Evolutionary conservation across 2,797 vertebrate species (phyloP), one percentile per base, ranked within the genome.

Genomic region (Parotocinclus haroldoi): DNA sequence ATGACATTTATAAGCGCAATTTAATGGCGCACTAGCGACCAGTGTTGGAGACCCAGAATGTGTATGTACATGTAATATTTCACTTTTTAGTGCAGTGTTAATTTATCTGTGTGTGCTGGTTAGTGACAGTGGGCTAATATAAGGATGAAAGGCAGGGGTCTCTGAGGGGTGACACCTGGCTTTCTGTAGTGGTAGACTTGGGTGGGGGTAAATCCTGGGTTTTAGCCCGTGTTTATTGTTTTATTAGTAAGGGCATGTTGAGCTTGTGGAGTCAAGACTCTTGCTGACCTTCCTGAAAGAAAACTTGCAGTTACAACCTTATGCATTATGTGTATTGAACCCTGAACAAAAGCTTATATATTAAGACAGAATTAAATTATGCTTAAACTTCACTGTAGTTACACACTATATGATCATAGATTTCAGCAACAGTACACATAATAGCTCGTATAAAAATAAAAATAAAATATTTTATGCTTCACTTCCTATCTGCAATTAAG

Each of bases 171-270:
- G 66, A 78, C 73, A 76, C 46, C 74, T 76, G 61, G 45, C 50
- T 76, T 68, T 73, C 16, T 66, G 66, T 66, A 74, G 18, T 53
- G 76, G 60, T 58, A 38, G 38, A 42, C 16, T 57, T 56, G 38
- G 50, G 40, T 68, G 59, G 65, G 62, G 50, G 59, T 50, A 56
- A 57, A 68, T 61, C 52, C 59, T 12, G 49, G 65, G 57, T 66
- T 57, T 62, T 63, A 66, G 54, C 77, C 69, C 60, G 58, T 89
- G 86, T 89, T 89, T 89, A 83, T 88, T 91, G 85, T 90, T 90
- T 82, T 85, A 89, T 87, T 86, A 86, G 84, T 78, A 84, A 79
- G 80, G 78, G 77, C 84, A 86, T 89, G 85, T 86, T 86, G 81
- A 79, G 81, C 76, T 83, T 79, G 74, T 78, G 75, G 72, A 84